A percentile compares a stretch with the other conserved stretches of the same genome.
Conservation (phyloP, 2,797 vertebrate genomes). For the Spinus olivaceus region DNA sequence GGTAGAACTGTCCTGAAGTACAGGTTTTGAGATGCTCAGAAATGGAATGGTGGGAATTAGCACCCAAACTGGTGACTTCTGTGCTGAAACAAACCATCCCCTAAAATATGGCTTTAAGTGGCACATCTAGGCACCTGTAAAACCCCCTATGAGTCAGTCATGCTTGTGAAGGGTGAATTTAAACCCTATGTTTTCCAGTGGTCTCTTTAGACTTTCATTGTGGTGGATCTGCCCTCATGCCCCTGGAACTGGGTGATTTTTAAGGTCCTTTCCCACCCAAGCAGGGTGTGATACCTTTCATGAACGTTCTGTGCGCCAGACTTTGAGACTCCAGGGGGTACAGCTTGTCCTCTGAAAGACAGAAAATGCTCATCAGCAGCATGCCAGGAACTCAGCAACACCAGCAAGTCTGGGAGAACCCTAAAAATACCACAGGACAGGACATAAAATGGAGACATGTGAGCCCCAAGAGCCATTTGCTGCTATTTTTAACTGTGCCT, state of each 20-base stretch:
- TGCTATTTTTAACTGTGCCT: neutral
- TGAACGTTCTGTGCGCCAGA: constrained; percentile 82
- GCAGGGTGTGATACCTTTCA: constrained; percentile 74
- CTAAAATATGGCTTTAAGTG: neutral
- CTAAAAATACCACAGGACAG: neutral
- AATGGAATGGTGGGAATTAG: neutral
- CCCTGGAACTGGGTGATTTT: neutral
- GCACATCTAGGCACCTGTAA: neutral
- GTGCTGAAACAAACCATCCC: neutral
- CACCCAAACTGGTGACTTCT: neutral
- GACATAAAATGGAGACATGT: neutral
- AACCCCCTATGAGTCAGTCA: neutral
- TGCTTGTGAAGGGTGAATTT: neutral
- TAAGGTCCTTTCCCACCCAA: neutral
- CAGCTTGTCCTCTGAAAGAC: constrained; percentile 79
- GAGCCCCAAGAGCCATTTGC: neutral
- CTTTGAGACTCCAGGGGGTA: constrained; percentile 86
- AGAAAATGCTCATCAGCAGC: neutral
- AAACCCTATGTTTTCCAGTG: neutral
- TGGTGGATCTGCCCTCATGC: neutral
- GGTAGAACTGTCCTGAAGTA: neutral
- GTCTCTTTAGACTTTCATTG: neutral
- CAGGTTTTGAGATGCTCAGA: neutral
- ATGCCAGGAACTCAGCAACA: neutral
- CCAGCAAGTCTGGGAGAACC: neutral